Base-by-base conservation (phyloP, 1,140 invertebrate genomes). In the Dryas iulia region DNA sequence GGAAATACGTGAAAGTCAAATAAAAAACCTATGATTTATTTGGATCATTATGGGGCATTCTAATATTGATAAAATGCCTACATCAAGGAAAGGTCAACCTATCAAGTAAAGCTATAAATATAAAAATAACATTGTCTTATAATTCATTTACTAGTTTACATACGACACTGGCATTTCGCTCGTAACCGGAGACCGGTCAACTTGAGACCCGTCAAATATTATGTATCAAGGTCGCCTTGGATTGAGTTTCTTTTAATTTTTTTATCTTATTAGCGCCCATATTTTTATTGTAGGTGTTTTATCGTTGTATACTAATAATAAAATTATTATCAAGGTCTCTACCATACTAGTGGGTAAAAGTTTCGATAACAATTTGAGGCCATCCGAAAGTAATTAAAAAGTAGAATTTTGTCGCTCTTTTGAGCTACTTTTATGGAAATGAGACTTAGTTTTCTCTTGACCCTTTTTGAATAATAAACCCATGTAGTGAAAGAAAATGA, bases 171-270 rank as follows among this genome's bases (percentile, higher is more conserved):
- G 26, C 47, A 52, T 60, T 67, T 67, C 10, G 47, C 58, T 67
- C 31, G 65, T 60, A 67, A 67, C 58, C 47, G 65, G 65, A 68
- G 59, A 68, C 59, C 59, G 59, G 66, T 39, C 33, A 61, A 68
- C 59, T 68, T 28, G 65, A 68, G 24, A 69, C 54, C 67, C 60
- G 61, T 59, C 39, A 62, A 69, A 64, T 69, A 69, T 69, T 58
- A 63, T 69, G 59, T 68, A 69, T 69, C 67, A 69, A 69, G 67
- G 67, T 69, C 67, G 54, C 25, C 39, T 47, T 47, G 31, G 25
- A 21, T 69, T 31, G 25, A 69, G 67, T 63, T 69, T 59, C 59
- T 47, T 69, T 69, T 53, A 30, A 58, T 69, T 63, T 63, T 66
- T 54, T 67, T 60, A 53, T 67, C 21, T 47, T 35, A 35, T 31